phyloP scores from a whole-genome alignment of 23 tunicate genomes.

The Trididemnum miniatum region DNA sequence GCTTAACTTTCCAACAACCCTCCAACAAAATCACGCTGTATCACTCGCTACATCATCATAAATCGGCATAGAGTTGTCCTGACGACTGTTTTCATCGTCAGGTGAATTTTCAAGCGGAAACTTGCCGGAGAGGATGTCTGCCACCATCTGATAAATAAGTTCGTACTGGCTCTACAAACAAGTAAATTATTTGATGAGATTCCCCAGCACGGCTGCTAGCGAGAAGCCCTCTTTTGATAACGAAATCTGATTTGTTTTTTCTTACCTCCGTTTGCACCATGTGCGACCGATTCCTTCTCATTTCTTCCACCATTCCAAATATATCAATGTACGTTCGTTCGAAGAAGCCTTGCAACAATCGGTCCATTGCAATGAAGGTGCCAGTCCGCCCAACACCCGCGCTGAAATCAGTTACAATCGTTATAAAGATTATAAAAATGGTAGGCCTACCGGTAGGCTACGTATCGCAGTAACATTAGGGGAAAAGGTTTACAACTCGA shows the following conservation, averaged over 20 bases:
- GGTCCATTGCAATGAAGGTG: constrained; percentile 92
- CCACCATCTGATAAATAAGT: constrained; percentile 55
- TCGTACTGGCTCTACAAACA: constrained; percentile 50
- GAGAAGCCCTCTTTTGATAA: background rate
- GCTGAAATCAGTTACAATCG: constrained; percentile 11
- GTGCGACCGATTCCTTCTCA: constrained; percentile 79
- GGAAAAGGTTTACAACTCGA: too few species aligned
- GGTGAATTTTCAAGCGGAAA: background rate
- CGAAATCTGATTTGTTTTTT: too few species aligned
- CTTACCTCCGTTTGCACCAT: constrained; percentile 98
- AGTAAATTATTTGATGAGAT: background rate
- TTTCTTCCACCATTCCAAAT: constrained; percentile 88
- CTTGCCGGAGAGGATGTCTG: constrained; percentile 16
- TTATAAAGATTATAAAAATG: too few species aligned
- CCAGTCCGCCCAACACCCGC: constrained; percentile 99
- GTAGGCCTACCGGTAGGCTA: too few species aligned
- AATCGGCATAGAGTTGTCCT: background rate
- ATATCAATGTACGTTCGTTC: constrained; percentile 73
- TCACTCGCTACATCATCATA: too few species aligned
- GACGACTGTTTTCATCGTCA: background rate
- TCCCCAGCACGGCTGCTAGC: background rate
- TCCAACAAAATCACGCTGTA: too few species aligned
- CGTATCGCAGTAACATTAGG: too few species aligned
- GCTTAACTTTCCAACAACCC: too few species aligned
- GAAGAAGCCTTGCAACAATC: constrained; percentile 65